These are phyloP conservation scores for fruit fly (Drosophila melanogaster) DNA, from an alignment of 1,140 invertebrate species.

Conservation along the genomic window Release_6_plus_ISO1_MT NT_033779.5:21086501-21087000, in stretches of 20 bases:
- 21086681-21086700: no score
- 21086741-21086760: no score
- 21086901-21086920: slow-evolving; percentile 15
- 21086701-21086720: no score
- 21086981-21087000: slow-evolving; percentile 87
- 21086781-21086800: no score
- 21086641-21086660: background rate
- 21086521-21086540: slow-evolving; percentile 40
- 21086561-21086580: slow-evolving; percentile 15
- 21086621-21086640: slow-evolving; percentile 24
- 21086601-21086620: no score
- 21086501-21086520: slow-evolving; percentile 54
- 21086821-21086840: background rate
- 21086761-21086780: no score
- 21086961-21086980: slow-evolving; percentile 85
- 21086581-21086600: slow-evolving; percentile 3
- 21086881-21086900: background rate
- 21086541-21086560: slow-evolving; percentile 45
- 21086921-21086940: slow-evolving; percentile 26
- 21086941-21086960: slow-evolving; percentile 67
- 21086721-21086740: no score
- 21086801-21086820: no score
- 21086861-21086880: background rate
- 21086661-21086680: background rate
- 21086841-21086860: background rate